Evolutionary conservation across 2,888 invertebrate species (phyloP).

Genomic region (Nemurella pictetii): DNA sequence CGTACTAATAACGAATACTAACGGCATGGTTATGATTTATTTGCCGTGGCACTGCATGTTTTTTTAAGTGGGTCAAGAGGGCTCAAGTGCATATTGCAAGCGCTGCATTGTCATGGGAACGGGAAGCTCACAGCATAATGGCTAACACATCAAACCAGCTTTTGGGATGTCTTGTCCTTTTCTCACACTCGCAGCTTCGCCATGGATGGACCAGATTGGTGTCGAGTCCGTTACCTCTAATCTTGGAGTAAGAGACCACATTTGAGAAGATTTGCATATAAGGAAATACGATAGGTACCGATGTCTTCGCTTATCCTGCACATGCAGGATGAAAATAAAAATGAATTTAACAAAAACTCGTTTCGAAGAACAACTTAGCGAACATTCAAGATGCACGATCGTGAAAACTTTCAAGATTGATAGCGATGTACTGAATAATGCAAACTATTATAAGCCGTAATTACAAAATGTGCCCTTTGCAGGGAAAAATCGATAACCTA

Average conservation of each 20-base stretch:
- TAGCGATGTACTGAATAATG: not conserved
- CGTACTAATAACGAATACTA: not conserved
- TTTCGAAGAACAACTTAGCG: not conserved
- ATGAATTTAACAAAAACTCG: not conserved
- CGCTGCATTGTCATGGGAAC: constrained; percentile 8
- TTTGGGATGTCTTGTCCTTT: not conserved
- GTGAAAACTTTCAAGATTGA: not conserved
- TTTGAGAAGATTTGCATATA: constrained; percentile 12
- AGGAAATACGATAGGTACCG: constrained; percentile 2
- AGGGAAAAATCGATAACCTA: not conserved
- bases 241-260: not conserved
- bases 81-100: not conserved
- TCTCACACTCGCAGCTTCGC: not conserved
- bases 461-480: not conserved
- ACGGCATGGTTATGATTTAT: not conserved
- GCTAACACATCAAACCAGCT: not conserved
- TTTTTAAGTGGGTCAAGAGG: constrained; percentile 1
- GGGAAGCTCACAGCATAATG: not conserved
- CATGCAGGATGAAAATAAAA: not conserved
- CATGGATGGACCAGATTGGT: not conserved
- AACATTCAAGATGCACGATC: not conserved
- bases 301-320: not conserved
- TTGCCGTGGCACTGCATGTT: not conserved
- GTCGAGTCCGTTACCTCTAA: not conserved
- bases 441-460: not conserved